Evolutionary conservation across 1,140 invertebrate species (phyloP).

Genomic region (Brachionus calyciflorus): DNA sequence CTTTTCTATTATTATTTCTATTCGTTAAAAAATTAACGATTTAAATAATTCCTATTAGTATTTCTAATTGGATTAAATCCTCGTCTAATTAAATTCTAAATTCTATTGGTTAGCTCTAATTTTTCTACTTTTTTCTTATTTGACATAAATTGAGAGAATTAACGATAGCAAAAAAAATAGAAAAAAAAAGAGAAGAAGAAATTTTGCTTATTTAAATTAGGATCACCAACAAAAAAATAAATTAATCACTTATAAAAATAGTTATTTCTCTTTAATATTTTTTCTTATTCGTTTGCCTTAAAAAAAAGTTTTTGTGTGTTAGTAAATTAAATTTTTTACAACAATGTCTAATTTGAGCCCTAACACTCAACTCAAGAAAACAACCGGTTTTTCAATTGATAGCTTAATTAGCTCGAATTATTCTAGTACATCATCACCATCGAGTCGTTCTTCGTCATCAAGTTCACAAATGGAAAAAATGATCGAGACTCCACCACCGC

Average conservation of each 20-base stretch:
- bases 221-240: constrained; percentile 30
- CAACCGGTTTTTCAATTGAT: constrained; percentile 19
- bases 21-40: too few species aligned
- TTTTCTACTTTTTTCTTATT: constrained; percentile 4
- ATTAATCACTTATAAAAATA: not conserved
- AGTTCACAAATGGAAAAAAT: not conserved
- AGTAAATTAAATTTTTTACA: too few species aligned
- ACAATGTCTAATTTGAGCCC: constrained; percentile 15
- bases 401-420: not conserved
- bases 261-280: too few species aligned
- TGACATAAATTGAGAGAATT: constrained; percentile 22
- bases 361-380: not conserved
- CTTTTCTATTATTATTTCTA: too few species aligned
- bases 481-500: not conserved
- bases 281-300: too few species aligned
- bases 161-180: constrained; percentile 25
- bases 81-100: not conserved
- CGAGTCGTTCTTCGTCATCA: constrained; percentile 7
- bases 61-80: constrained; percentile 43
- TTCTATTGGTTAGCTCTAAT: constrained; percentile 1
- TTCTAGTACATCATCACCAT: not conserved
- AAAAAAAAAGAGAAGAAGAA: not conserved
- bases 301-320: too few species aligned
- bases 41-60: too few species aligned
- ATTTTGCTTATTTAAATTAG: constrained; percentile 26